phyloP scores from a whole-genome alignment of 1,140 invertebrate genomes.

The Drosophila tristis region DNA sequence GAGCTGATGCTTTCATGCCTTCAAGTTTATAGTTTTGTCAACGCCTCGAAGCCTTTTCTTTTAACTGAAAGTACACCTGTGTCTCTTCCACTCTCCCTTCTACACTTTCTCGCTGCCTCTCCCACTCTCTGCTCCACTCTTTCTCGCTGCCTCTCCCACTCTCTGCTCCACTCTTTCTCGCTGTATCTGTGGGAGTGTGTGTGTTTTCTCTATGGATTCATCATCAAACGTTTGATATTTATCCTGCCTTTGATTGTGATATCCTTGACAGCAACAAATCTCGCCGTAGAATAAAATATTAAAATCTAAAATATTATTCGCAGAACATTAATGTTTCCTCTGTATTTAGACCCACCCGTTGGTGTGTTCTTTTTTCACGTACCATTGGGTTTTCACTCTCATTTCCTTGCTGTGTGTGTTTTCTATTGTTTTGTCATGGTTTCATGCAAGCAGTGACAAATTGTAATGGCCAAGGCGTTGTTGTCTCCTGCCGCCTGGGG shows the following conservation, averaged over 20 bases:
- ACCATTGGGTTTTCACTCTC: conserved; percentile 53
- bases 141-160: neutral
- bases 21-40: conserved; percentile 59
- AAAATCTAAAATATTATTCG: conserved; percentile 16
- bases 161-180: neutral
- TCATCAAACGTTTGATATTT: conserved; percentile 24
- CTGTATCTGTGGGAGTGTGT: conserved; percentile 29
- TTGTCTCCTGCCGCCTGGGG: conserved; percentile 5
- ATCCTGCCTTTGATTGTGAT: conserved; percentile 40
- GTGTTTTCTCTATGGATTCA: conserved; percentile 53
- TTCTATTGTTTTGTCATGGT: conserved; percentile 45
- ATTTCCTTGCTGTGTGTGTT: conserved; percentile 21
- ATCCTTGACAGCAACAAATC: conserved; percentile 47
- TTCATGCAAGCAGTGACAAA: conserved; percentile 32
- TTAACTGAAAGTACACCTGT: too few species aligned
- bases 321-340: conserved; percentile 41
- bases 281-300: neutral
- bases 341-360: conserved; percentile 27
- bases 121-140: neutral
- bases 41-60: conserved; percentile 2
- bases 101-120: neutral
- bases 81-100: too few species aligned
- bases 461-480: conserved; percentile 56
- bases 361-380: conserved; percentile 26
- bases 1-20: conserved; percentile 12